phyloP scores from a whole-genome alignment of 1,140 invertebrate species.

The Monochamus saltuarius region DNA sequence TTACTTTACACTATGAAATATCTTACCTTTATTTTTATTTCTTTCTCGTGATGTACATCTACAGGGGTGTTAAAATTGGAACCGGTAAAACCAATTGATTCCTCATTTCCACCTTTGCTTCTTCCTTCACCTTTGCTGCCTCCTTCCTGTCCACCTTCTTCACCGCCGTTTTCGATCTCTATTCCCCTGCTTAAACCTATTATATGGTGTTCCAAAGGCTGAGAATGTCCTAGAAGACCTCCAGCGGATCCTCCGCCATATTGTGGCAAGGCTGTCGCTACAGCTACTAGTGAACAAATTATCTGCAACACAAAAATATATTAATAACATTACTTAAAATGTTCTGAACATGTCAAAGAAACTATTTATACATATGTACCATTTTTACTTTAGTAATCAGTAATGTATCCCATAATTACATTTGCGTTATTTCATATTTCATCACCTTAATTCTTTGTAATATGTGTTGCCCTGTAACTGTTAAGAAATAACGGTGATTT shows the following conservation, averaged over 20 bases:
- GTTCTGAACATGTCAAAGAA: background rate
- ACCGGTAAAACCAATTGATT: constrained; percentile 26
- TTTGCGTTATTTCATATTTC: too few relatives aligned
- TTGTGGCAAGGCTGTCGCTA: constrained; percentile 16
- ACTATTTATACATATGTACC: background rate
- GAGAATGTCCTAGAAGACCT: constrained; percentile 17
- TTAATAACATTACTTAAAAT: too few relatives aligned
- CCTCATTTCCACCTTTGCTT: constrained; percentile 12
- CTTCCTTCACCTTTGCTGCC: constrained; percentile 14
- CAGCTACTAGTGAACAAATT: constrained; percentile 14
- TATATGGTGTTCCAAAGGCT: constrained; percentile 18
- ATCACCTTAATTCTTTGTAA: too few relatives aligned
- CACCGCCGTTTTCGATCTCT: constrained; percentile 23
- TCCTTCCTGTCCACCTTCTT: constrained; percentile 9
- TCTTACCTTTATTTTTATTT: constrained; percentile 38
- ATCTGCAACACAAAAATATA: constrained; percentile 16
- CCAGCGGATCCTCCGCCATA: constrained; percentile 23
- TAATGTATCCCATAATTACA: too few relatives aligned
- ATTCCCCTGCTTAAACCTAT: constrained; percentile 31
- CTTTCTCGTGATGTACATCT: constrained; percentile 35
- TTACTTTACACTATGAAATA: background rate
- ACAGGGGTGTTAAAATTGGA: constrained; percentile 34
- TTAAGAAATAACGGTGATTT: too few relatives aligned
- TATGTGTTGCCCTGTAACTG: too few relatives aligned
- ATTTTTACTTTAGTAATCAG: background rate